Conservation (phyloP, 2,797 vertebrate species). For the Aselliscus stoliczkanus region DNA sequence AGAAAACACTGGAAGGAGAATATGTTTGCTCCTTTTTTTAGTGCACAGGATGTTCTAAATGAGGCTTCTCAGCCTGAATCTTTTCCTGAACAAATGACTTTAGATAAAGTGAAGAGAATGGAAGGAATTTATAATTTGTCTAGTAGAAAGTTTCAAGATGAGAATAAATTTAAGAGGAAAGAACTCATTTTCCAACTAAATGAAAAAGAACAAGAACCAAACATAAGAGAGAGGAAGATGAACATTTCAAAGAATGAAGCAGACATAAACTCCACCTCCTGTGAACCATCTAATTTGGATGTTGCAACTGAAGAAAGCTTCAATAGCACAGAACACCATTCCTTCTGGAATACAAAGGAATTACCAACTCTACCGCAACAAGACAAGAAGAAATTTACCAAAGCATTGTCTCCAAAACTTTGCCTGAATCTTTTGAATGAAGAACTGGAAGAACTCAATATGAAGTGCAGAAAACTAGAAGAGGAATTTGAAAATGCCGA, state of each 20-base stretch:
- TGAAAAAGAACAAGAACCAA: conserved; percentile 36
- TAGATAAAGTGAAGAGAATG: conserved; percentile 47
- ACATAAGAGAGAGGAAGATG: conserved; percentile 51
- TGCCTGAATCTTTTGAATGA: conserved; percentile 69
- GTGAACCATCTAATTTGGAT: conserved; percentile 42
- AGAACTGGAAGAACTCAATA: conserved; percentile 61
- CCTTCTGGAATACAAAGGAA: conserved; percentile 77
- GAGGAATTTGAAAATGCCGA: conserved; percentile 68
- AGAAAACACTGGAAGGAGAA: conserved; percentile 76
- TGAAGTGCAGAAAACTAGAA: conserved; percentile 66
- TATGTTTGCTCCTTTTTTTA: conserved; percentile 71
- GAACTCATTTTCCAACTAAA: conserved; percentile 52
- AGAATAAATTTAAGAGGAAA: conserved; percentile 57
- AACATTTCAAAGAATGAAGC: conserved; percentile 63
- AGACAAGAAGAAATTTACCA: conserved; percentile 58
- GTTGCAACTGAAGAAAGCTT: conserved; percentile 29
- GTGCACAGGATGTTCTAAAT: conserved; percentile 65
- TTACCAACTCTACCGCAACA: conserved; percentile 17
- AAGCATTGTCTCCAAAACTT: conserved; percentile 62
- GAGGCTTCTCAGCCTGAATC: conserved; percentile 42
- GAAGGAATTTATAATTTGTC: conserved; percentile 60
- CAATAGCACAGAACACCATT: conserved; percentile 52
- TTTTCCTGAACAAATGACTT: conserved; percentile 67
- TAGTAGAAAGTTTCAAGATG: conserved; percentile 68
- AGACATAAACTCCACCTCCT: conserved; percentile 53